Conservation (phyloP, 2,888 invertebrate genomes). For the Cetonia aurata region DNA sequence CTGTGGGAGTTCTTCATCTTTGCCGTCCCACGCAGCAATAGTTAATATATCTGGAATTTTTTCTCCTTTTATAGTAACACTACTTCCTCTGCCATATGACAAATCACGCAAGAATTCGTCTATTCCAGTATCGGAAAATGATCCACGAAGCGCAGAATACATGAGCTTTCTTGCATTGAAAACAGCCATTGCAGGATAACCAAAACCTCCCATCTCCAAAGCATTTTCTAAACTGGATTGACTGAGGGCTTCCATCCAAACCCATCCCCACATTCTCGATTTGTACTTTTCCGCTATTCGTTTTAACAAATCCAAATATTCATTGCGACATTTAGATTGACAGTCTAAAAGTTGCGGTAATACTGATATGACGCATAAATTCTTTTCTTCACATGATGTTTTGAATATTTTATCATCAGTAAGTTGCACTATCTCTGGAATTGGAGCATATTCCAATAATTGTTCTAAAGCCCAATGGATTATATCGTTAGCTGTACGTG, state of each 20-base stretch:
- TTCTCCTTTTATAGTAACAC: not conserved
- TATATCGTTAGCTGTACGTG: conserved; percentile 90
- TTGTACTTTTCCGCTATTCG: conserved; percentile 90
- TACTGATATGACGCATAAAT: conserved; percentile 90
- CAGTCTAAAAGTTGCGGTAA: conserved; percentile 96
- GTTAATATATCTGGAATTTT: not conserved
- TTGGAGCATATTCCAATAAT: conserved; percentile 85
- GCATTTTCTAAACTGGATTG: conserved; percentile 88
- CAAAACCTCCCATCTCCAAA: conserved; percentile 96
- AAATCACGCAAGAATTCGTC: conserved; percentile 85
- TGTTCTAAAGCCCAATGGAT: conserved; percentile 91
- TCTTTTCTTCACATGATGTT: conserved; percentile 83
- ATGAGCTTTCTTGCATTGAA: conserved; percentile 98
- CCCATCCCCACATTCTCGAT: conserved; percentile 96
- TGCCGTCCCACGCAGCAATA: conserved; percentile 10
- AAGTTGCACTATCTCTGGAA: conserved; percentile 88
- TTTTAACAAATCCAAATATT: conserved; percentile 81
- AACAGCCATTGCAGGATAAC: conserved; percentile 98
- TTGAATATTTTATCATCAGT: conserved; percentile 73
- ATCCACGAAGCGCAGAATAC: conserved; percentile 91
- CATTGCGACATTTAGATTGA: conserved; percentile 88
- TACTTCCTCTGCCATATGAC: conserved; percentile 22
- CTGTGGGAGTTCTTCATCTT: conserved; percentile 22
- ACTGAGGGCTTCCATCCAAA: conserved; percentile 93
- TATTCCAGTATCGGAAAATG: conserved; percentile 95